phyloP scores from a whole-genome alignment of 2,888 invertebrate genomes.

The Sarcophaga carnaria region DNA sequence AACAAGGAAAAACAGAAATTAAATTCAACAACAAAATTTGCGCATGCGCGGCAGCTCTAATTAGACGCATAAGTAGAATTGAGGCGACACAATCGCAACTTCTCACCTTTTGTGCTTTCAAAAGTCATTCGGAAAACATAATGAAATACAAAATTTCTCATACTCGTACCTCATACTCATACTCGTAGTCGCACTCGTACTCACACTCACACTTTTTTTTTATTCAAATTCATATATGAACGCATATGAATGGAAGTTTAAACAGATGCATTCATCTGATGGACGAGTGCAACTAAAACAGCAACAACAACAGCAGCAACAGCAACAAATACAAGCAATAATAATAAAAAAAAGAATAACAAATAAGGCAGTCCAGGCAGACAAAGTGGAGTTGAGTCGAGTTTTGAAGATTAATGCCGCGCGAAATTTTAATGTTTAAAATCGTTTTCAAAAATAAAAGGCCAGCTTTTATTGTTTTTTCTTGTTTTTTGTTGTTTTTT shows the following conservation, averaged over 20 bases:
- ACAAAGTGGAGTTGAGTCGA: constrained; percentile 33
- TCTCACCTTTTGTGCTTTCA: constrained; percentile 75
- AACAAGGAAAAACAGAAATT: neutral
- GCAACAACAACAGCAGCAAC: neutral
- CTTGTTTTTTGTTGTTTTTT: constrained; percentile 33
- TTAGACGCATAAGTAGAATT: constrained; percentile 81
- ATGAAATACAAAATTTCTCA: constrained; percentile 48
- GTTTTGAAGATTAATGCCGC: constrained; percentile 68
- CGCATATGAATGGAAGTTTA: constrained; percentile 56
- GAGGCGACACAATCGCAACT: constrained; percentile 75
- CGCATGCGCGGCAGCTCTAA: constrained; percentile 80
- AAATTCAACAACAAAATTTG: constrained; percentile 58
- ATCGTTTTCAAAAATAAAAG: constrained; percentile 50
- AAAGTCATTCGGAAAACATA: constrained; percentile 17
- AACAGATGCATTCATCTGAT: constrained; percentile 66
- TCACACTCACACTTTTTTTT: too few species aligned
- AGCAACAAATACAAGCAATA: neutral
- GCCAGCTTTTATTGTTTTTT: constrained; percentile 39
- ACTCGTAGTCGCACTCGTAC: too few species aligned
- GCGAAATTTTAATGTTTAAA: constrained; percentile 69
- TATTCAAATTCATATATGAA: too few species aligned
- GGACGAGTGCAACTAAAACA: constrained; percentile 46
- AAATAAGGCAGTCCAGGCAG: constrained; percentile 53
- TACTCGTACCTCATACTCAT: neutral
- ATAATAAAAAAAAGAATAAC: constrained; percentile 44